These are phyloP conservation scores for Tenthredo livida DNA, from an alignment of 2,888 invertebrate genomes.

Conservation along the genomic window DNA sequence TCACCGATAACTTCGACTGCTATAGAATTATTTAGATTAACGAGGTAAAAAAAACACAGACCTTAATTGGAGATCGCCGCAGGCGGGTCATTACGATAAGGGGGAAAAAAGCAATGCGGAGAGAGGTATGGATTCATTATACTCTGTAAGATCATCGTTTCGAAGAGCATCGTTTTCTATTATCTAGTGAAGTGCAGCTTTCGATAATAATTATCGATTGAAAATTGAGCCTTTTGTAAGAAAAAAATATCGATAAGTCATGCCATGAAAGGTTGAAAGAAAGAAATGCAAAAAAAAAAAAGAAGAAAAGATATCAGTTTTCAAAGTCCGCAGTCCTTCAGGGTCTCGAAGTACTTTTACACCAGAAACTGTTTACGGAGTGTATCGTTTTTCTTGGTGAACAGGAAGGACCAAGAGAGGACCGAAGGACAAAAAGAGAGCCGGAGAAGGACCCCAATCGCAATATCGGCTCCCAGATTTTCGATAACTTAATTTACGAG, in stretches of 20 bases:
- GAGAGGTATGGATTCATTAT: neutral
- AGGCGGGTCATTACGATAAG: neutral
- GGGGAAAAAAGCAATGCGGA: neutral
- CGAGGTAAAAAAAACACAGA: conserved; percentile 14
- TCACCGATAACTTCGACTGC: neutral
- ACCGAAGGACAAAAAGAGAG: conserved; percentile 1
- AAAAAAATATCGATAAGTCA: neutral
- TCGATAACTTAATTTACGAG: conserved; percentile 45
- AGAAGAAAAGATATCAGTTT: neutral
- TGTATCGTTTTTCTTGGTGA: conserved; percentile 7
- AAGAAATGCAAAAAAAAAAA: neutral
- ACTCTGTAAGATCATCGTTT: neutral
- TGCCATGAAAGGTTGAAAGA: neutral
- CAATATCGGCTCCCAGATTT: conserved; percentile 49
- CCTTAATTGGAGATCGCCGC: neutral
- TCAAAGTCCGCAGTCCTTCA: neutral
- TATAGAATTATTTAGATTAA: conserved; percentile 33
- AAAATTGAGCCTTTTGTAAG: neutral
- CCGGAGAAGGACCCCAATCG: conserved; percentile 20
- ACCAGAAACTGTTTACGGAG: conserved; percentile 2
- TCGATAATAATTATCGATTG: conserved; percentile 1
- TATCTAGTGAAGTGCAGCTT: conserved; percentile 6
- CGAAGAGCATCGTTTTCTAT: neutral
- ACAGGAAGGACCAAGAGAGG: neutral
- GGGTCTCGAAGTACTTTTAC: neutral